Base-by-base conservation (phyloP, 2,888 invertebrate species). In the Calameuta filiformis region DNA sequence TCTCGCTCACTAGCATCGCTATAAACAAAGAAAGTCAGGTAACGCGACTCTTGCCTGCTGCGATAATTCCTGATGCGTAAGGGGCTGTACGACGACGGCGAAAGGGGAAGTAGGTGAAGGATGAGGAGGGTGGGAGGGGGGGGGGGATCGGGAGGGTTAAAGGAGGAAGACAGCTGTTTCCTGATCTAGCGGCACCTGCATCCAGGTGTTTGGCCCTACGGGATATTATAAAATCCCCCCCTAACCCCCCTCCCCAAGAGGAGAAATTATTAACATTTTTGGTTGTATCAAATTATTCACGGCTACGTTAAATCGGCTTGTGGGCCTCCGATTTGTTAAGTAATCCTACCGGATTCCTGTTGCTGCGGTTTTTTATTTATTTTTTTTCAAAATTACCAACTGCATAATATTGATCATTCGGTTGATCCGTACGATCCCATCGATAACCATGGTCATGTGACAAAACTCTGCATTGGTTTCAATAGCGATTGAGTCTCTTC, bases 171-270 rank as follows among this genome's bases (percentile, higher is more conserved):
- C 90, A 89, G 89, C 87, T 89, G 89, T 84, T 86, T 81, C 81
- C 82, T 79, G 81, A 78, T 80, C 81, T 81, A 82, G 78, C 82
- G 84, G 83, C 89, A 90, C 89, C 90, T 90, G 90, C 85, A 84
- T 86, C 88, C 90, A 86, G 90, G 86, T 88, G 87, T 69, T 75
- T 73, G 40, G 68, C 12, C 68, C 35, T 75, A 35, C 40, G 40
- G 75, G 77, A 40, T 35, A 71, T 69, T 69, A 35, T 69, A 15
- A 37, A 56, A 23, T 3, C 0, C 35, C 35, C 35, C 35, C 1
- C 11, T 11, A 11, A 11, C 35, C 11, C 2, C 35, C 35, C 35
- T 4, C 3, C 35, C 11, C 12, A 3, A 33, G 9, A 35, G 6
- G 4, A 15, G 15, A 23, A 56, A 56, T 56, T 56, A 56, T 56